These are phyloP conservation scores for Pomacea maculata DNA, from an alignment of 1,140 invertebrate genomes.

Conservation along the genomic window DNA sequence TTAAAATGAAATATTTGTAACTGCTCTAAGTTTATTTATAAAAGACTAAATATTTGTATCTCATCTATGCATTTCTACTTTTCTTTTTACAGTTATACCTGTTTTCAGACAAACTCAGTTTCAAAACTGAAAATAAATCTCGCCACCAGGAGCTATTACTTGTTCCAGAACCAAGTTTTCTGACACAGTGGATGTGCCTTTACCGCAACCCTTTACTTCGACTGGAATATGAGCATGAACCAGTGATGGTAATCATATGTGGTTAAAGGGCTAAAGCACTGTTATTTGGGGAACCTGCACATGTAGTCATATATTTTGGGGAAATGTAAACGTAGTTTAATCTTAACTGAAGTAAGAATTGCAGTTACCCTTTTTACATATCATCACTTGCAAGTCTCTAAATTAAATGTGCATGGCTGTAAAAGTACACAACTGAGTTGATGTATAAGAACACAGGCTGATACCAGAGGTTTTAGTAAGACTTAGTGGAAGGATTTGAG, in stretches of 20 bases:
- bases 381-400: too few relatives aligned
- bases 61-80: not conserved
- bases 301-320: too few relatives aligned
- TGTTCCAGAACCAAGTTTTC: slow-evolving; percentile 45
- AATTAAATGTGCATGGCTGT: too few relatives aligned
- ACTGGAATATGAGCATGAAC: slow-evolving; percentile 61
- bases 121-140: slow-evolving; percentile 53
- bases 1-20: too few relatives aligned
- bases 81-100: slow-evolving; percentile 51
- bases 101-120: slow-evolving; percentile 53
- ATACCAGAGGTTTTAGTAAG: too few relatives aligned
- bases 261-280: not conserved
- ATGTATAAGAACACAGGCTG: too few relatives aligned
- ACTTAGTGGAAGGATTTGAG: too few relatives aligned
- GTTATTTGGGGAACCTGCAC: not conserved
- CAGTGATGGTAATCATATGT: slow-evolving; percentile 53
- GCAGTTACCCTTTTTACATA: too few relatives aligned
- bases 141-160: slow-evolving; percentile 58
- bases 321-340: not conserved
- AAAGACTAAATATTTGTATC: not conserved
- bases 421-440: too few relatives aligned
- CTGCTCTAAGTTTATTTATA: too few relatives aligned
- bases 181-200: slow-evolving; percentile 57
- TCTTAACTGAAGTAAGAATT: too few relatives aligned
- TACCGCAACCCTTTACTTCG: slow-evolving; percentile 60